Evolutionary conservation across 2,113 vertebrate genomes (phyloP).

Genomic region (Tiliqua scincoides): DNA sequence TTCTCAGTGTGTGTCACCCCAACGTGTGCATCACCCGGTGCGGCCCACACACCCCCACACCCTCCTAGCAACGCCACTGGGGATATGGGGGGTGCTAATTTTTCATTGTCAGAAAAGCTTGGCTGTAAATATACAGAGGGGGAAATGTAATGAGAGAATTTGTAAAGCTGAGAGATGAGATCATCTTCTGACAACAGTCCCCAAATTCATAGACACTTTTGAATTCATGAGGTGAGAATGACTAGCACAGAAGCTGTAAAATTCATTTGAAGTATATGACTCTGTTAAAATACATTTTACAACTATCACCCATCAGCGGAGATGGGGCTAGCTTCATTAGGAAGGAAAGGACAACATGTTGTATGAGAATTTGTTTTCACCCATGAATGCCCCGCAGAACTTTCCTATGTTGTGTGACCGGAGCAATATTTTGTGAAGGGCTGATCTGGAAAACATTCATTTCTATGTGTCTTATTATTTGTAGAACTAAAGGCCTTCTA

Average conservation of each 20-base stretch:
- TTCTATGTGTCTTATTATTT: constrained; percentile 49
- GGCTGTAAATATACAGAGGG: constrained; percentile 57
- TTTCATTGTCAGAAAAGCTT: constrained; percentile 62
- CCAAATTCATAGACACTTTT: constrained; percentile 71
- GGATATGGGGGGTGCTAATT: constrained; percentile 48
- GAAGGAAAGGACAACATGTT: constrained; percentile 40
- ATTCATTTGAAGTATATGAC: constrained; percentile 67
- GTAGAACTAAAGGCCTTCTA: neutral
- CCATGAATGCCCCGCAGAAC: constrained; percentile 18
- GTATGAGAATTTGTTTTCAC: constrained; percentile 37
- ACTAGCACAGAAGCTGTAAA: constrained; percentile 61
- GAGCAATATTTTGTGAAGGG: constrained; percentile 41
- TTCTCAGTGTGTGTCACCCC: no score
- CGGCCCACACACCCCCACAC: no score
- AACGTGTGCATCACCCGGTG: no score
- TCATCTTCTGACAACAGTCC: constrained; percentile 68
- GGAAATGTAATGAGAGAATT: constrained; percentile 70
- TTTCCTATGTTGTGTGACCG: constrained; percentile 45
- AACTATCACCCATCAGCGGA: constrained; percentile 55
- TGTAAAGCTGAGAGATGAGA: constrained; percentile 72
- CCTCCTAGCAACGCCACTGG: no score
- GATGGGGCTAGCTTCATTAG: constrained; percentile 18
- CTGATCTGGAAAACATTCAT: constrained; percentile 47
- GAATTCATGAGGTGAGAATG: constrained; percentile 76
- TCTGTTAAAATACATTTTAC: constrained; percentile 63